Evolutionary conservation across 2,888 invertebrate species (phyloP), one percentile per base, ranked within the genome.

Genomic region (Lasioglossum malachurum): DNA sequence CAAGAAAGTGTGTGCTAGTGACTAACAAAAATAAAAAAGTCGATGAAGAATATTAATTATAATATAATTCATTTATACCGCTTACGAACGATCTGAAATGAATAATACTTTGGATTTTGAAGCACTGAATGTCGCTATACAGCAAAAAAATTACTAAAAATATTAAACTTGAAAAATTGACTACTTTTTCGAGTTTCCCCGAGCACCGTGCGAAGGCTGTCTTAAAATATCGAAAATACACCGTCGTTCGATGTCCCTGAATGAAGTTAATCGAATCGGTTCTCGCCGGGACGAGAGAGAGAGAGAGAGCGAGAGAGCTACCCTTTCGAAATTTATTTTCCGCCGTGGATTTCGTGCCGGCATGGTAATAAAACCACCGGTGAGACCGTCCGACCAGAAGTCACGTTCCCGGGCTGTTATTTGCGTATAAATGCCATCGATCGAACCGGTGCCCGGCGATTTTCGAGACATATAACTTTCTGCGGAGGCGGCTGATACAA

Each of bases 401-500:
- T 82, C 78, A 78, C 77, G 85, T 89, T 49, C 67, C 46, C 73
- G 38, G n/a, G 75, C 71, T 80, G 83, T 85, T 89, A 85, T 89
- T 85, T 81, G 81, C 83, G 81, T 78, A 78, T 76, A 89, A 87
- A 85, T 80, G 81, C 35, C 64, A 72, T 78, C 79, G 85, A 89
- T 80, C 83, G 53, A 71, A 57, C 64, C 38, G 64, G 74, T 53
- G 83, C 60, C 64, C 74, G 77, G 79, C 81, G 84, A 85, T 85
- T 81, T 85, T 81, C 84, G 46, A 16, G 35, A 74, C 75, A 38
- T 74, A 85, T 74, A 85, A 87, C 85, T 80, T 80, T 76, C 60
- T 31, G 38, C 72, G 38, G 49, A 60, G 27, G 23, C 23, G 76
- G 60, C 64, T 38, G 67, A 71, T 41, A 77, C 71, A 53, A 27